Evolutionary conservation across 2,797 vertebrate species (phyloP).

Genomic region (Micropoecilia bifurca): DNA sequence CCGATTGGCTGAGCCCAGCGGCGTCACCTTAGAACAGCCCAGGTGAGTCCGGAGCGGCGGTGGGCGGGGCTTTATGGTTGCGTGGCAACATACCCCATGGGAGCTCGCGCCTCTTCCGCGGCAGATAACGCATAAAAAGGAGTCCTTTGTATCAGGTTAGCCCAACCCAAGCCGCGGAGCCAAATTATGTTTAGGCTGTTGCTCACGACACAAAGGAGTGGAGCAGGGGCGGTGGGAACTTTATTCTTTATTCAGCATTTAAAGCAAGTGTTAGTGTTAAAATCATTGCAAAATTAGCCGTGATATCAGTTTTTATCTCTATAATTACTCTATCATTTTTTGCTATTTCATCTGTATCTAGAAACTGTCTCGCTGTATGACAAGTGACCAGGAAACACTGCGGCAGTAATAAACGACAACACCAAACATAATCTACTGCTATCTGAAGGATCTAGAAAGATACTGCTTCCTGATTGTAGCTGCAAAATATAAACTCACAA

Average conservation of each 20-base stretch:
- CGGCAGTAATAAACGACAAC: background rate
- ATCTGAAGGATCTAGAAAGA: background rate
- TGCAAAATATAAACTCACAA: background rate
- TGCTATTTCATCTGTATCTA: background rate
- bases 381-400: background rate
- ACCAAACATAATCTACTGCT: background rate
- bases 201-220: conserved; percentile 21
- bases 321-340: background rate
- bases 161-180: conserved; percentile 58
- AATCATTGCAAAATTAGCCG: background rate
- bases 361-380: background rate
- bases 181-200: conserved; percentile 25
- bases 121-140: conserved; percentile 25
- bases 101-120: conserved; percentile 45
- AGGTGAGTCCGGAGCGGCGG: conserved; percentile 62
- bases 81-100: conserved; percentile 65
- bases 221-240: conserved; percentile 6
- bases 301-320: background rate
- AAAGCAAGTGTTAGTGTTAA: background rate
- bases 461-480: background rate
- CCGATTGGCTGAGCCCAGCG: conserved; percentile 67
- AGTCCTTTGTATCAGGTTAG: conserved; percentile 52
- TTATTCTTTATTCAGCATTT: background rate
- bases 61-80: conserved; percentile 62
- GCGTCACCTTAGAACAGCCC: conserved; percentile 66